Base-by-base conservation (phyloP, 2,888 invertebrate genomes). In the Rhagophthalmus giganteus region DNA sequence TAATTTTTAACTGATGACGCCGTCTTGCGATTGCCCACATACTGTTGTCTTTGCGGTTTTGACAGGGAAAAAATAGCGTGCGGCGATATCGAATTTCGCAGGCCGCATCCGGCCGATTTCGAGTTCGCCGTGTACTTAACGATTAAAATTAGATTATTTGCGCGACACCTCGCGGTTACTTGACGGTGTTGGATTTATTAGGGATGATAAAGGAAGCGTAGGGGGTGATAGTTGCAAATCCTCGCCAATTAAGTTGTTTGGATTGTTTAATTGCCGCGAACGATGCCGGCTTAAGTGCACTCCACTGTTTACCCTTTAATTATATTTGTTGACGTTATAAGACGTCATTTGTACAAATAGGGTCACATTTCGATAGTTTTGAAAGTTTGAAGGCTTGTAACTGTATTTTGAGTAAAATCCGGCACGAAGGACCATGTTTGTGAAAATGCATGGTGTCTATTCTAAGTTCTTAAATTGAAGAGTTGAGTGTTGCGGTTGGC, bases 271-370 rank as follows among this genome's bases (percentile, higher is more conserved):
- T 37, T 25, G 14, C 37, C 13, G 5, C n/a, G 8, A 34, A 13
- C 26, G 37, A 9, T 1, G 37, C 14, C 11, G 14, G 26, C 26
- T 37, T 12, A 13, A 37, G n/a, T 20, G 35, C 10, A 1, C 20
- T 35, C 35, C 12, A 6, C n/a, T 37, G 37, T 37, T 37, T 37
- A 11, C 26, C 12, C 7, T 8, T 14, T 12, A 24, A 37, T 37
- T 37, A 34, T n/a, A 24, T 6, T 24, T 4, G 8, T 11, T 20
- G n/a, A 7, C n/a, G n/a, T n/a, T n/a, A n/a, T n/a, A n/a, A n/a
- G n/a, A n/a, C n/a, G n/a, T n/a, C n/a, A n/a, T n/a, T n/a, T n/a
- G n/a, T n/a, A n/a, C n/a, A n/a, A n/a, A n/a, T n/a, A n/a, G n/a
- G n/a, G n/a, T n/a, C n/a, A n/a, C n/a, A n/a, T n/a, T n/a, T n/a